A percentile compares a stretch with the other conserved stretches of the same genome.
phyloP scores from a whole-genome alignment of 1,140 invertebrate species.

The Drosophila lini region DNA sequence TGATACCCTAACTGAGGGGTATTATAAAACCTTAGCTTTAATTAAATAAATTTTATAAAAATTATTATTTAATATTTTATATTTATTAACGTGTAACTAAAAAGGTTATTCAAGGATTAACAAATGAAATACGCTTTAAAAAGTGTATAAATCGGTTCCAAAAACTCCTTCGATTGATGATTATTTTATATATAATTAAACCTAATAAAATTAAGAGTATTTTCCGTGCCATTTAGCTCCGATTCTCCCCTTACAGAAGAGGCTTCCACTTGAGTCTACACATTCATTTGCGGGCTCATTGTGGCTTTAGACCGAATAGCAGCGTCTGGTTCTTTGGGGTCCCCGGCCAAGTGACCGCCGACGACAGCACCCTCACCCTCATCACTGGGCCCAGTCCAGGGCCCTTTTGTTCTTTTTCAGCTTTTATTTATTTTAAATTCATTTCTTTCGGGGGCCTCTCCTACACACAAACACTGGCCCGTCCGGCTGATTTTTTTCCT shows the following conservation, averaged over 20 bases:
- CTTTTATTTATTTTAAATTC: slow-evolving; percentile 83
- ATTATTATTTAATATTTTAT: not conserved
- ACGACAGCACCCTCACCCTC: slow-evolving; percentile 72
- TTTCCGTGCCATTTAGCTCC: not conserved
- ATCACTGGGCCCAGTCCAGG: slow-evolving; percentile 30
- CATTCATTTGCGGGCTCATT: slow-evolving; percentile 81
- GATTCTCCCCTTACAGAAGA: slow-evolving; percentile 2
- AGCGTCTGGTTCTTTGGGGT: slow-evolving; percentile 33
- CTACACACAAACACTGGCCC: slow-evolving; percentile 45
- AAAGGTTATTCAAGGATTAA: not conserved
- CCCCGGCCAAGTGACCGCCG: slow-evolving; percentile 40
- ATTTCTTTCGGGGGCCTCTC: slow-evolving; percentile 64
- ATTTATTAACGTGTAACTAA: not conserved
- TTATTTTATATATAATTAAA: not conserved
- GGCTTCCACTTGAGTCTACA: slow-evolving; percentile 68
- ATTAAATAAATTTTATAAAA: not conserved
- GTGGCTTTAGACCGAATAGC: slow-evolving; percentile 39
- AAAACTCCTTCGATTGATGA: fast-evolving
- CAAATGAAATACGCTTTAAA: not conserved
- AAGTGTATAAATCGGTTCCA: no score
- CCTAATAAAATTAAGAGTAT: slow-evolving; percentile 14
- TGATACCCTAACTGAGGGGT: slow-evolving; percentile 23
- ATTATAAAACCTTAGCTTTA: not conserved
- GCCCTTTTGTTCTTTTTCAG: slow-evolving; percentile 72
- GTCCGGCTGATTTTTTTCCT: slow-evolving; percentile 55